A percentile compares a stretch with the other conserved stretches of the same genome.
Conservation (phyloP, 2,113 vertebrate genomes). For the Varanus salvator region DNA sequence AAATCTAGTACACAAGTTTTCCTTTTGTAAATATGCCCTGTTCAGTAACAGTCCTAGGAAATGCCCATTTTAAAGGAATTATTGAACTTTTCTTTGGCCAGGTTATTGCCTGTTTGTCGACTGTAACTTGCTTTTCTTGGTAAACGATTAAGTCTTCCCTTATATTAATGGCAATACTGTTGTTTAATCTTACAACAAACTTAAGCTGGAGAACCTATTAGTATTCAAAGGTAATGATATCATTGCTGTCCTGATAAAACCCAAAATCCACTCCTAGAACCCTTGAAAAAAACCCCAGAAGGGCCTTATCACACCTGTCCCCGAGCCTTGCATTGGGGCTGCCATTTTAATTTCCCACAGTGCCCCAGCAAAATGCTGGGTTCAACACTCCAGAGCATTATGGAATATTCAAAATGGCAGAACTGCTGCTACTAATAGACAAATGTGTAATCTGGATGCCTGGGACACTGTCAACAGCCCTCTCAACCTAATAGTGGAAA, state of each 20-base stretch:
- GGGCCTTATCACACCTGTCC: not conserved
- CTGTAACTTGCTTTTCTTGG: not conserved
- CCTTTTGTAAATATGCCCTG: not conserved
- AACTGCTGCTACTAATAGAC: no score
- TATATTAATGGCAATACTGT: not conserved
- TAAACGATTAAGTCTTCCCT: not conserved
- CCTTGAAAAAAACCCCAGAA: not conserved
- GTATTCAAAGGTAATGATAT: not conserved
- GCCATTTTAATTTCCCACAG: no score
- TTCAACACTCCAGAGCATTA: no score
- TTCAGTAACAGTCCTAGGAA: not conserved
- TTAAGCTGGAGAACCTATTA: not conserved
- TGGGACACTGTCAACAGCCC: no score
- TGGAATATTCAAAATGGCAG: no score
- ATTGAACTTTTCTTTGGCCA: not conserved
- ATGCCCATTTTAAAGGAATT: constrained; percentile 6
- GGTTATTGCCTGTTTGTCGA: not conserved
- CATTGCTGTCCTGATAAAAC: not conserved
- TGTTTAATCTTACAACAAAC: not conserved
- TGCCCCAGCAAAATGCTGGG: no score
- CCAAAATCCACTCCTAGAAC: not conserved
- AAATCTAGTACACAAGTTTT: not conserved
- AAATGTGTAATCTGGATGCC: no score
- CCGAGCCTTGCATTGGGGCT: not conserved
- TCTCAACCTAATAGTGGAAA: no score